Percentiles rank a stretch among this genome's conserved stretches.
phyloP scores from a whole-genome alignment of 35 echinoderm and acorn worm genomes.

The Ophiothrix spiculata region DNA sequence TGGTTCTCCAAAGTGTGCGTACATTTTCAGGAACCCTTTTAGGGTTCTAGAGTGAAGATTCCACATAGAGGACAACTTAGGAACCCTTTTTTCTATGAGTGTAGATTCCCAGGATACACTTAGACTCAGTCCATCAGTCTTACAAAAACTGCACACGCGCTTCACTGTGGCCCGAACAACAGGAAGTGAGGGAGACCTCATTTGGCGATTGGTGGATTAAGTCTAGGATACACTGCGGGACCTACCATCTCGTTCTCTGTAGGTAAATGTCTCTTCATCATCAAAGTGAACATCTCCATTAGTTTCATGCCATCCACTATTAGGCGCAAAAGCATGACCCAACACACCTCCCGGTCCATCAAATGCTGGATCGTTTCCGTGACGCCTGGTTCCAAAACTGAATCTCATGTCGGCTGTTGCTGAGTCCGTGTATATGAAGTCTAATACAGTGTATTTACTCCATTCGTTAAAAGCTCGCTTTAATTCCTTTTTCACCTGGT shows the following conservation, averaged over 20 bases:
- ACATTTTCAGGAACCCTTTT: too few species aligned
- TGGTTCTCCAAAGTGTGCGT: too few species aligned
- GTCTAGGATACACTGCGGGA: too few species aligned
- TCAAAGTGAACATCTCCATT: slow-evolving; percentile 93
- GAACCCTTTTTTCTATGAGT: not conserved
- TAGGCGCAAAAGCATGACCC: slow-evolving; percentile 77
- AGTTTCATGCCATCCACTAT: slow-evolving; percentile 60
- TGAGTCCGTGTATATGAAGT: not conserved
- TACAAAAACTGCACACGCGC: too few species aligned
- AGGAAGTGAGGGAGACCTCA: too few species aligned
- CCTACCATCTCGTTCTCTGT: slow-evolving; percentile 21
- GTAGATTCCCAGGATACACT: too few species aligned
- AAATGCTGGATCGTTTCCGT: slow-evolving; percentile 64
- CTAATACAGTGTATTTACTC: slow-evolving; percentile 72
- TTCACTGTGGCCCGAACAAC: too few species aligned
- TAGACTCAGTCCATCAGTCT: not conserved
- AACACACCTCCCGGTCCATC: slow-evolving; percentile 70
- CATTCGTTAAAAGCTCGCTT: slow-evolving; percentile 64
- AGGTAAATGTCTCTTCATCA: slow-evolving; percentile 72
- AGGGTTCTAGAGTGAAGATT: too few species aligned
- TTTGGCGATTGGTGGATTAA: too few species aligned
- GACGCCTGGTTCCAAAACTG: slow-evolving; percentile 51
- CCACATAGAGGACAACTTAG: too few species aligned
- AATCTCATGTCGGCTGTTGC: slow-evolving; percentile 61
- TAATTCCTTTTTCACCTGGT: slow-evolving; percentile 48